Evolutionary conservation across 2,888 invertebrate species (phyloP).

Genomic region (Calliopum simillimum): DNA sequence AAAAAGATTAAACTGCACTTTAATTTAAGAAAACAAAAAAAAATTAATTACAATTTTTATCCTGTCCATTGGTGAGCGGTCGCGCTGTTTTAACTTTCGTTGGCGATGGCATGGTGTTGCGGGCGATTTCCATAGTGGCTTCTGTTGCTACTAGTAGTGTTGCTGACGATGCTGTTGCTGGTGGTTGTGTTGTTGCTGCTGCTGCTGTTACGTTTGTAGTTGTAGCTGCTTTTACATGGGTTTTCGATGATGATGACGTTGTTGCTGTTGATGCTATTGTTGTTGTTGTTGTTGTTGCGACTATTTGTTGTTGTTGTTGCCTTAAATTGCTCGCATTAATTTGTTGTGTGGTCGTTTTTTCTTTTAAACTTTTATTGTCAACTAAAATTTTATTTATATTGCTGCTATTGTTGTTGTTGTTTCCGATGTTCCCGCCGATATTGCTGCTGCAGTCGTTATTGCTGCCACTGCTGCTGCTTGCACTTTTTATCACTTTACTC

Average conservation of each 20-base stretch:
- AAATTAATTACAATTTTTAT: constrained; percentile 58
- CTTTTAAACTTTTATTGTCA: no score
- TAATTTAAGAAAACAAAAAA: neutral
- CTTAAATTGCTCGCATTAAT: neutral
- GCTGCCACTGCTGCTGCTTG: constrained; percentile 15
- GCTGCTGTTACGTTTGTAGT: constrained; percentile 47
- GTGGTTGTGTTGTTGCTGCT: constrained; percentile 46
- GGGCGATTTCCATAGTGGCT: constrained; percentile 43
- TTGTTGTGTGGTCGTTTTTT: no score
- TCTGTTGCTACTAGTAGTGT: constrained; percentile 37
- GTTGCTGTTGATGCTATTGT: constrained; percentile 18
- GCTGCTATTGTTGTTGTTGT: no score
- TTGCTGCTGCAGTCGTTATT: constrained; percentile 13
- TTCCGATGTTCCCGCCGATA: neutral
- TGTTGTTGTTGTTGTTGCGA: constrained; percentile 24
- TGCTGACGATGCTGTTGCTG: constrained; percentile 41
- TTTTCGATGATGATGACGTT: neutral
- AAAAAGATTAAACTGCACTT: neutral
- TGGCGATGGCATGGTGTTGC: constrained; percentile 60
- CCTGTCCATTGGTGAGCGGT: constrained; percentile 69
- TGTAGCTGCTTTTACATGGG: constrained; percentile 39
- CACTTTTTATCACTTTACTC: constrained; percentile 9
- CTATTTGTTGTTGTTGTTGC: constrained; percentile 16
- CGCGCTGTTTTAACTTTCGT: constrained; percentile 68
- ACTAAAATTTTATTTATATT: no score